Evolutionary conservation across 2,888 invertebrate species (phyloP).

Genomic region (Apodemia hepburni): DNA sequence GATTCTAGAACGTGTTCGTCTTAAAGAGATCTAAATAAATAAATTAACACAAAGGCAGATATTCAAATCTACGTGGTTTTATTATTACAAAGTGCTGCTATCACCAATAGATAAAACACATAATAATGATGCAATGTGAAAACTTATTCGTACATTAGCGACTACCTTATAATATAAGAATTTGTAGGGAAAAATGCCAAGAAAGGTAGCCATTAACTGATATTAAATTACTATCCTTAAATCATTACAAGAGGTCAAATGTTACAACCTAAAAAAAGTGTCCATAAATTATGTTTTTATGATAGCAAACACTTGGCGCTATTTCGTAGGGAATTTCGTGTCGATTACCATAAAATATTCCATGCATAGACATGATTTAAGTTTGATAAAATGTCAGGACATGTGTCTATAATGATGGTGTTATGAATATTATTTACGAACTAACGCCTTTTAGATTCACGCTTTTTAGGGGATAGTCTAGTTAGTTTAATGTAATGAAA

Average conservation of each 20-base stretch:
- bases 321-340: background rate
- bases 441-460: conserved; percentile 3
- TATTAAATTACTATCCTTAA: background rate
- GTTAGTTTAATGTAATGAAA: background rate
- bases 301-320: background rate
- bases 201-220: too few relatives aligned
- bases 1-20: too few relatives aligned
- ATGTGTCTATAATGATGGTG: conserved; percentile 12
- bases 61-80: too few relatives aligned
- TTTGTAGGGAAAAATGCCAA: too few relatives aligned
- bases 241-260: background rate
- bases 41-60: too few relatives aligned
- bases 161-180: too few relatives aligned
- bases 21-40: too few relatives aligned
- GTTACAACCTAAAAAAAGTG: background rate
- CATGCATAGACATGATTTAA: conserved; percentile 10
- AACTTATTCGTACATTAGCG: too few relatives aligned
- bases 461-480: conserved; percentile 11
- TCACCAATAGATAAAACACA: too few relatives aligned
- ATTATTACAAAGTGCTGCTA: too few relatives aligned
- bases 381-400: conserved; percentile 6
- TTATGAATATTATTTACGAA: conserved; percentile 15
- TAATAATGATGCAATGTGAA: too few relatives aligned
- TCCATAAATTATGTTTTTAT: background rate
- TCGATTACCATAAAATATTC: conserved; percentile 10